A percentile compares a stretch with the other conserved stretches of the same genome.
phyloP scores from a whole-genome alignment of 2,113 vertebrate species.

The Crocuta crocuta region DNA sequence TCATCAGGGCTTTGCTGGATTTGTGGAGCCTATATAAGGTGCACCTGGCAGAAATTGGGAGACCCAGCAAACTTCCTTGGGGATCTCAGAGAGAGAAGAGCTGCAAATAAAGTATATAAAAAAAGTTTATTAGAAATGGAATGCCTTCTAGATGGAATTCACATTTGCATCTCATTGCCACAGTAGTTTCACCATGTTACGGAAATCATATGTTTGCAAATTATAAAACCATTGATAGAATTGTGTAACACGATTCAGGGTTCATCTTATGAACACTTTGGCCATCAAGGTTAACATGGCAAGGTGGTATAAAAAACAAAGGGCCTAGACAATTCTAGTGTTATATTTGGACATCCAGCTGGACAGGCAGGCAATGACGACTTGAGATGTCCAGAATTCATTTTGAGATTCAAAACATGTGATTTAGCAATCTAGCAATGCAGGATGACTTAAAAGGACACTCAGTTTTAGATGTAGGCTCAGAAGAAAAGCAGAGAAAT shows the following conservation, averaged over 20 bases:
- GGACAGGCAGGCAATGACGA: background rate
- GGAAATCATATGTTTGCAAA: slow-evolving; percentile 7
- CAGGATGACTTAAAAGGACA: background rate
- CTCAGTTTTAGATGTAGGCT: background rate
- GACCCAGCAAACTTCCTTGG: background rate
- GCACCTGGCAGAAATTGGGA: background rate
- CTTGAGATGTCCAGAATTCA: background rate
- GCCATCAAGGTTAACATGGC: background rate
- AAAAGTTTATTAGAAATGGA: background rate
- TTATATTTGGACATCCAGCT: background rate
- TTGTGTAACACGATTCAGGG: background rate
- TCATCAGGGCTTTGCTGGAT: background rate
- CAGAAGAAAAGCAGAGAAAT: background rate
- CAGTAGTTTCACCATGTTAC: background rate
- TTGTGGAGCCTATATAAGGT: background rate
- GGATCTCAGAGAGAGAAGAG: background rate
- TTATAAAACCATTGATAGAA: background rate
- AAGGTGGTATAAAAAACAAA: background rate
- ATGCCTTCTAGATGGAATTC: background rate
- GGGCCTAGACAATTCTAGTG: too few relatives aligned
- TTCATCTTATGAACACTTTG: background rate
- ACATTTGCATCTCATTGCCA: background rate
- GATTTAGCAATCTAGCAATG: background rate
- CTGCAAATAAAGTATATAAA: background rate
- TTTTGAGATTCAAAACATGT: background rate